Evolutionary conservation across 2,113 vertebrate species (phyloP).

Genomic region (Sterna hirundo): DNA sequence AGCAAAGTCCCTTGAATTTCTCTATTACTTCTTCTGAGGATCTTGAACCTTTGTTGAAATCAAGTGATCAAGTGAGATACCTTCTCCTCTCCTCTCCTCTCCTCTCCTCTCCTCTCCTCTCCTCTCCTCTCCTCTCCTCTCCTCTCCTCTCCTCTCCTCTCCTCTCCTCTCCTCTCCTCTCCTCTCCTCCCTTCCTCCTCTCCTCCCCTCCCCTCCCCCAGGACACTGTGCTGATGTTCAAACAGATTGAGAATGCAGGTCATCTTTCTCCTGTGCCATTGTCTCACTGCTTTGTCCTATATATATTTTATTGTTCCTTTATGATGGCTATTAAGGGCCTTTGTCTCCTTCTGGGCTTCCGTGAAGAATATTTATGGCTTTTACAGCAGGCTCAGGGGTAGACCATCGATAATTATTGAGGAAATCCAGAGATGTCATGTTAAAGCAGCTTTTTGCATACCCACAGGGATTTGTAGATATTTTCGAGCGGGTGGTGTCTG

Average conservation of each 20-base stretch:
- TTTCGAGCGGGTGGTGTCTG: not conserved
- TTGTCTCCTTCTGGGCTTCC: conserved; percentile 41
- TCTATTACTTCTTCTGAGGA: not conserved
- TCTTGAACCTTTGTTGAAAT: not conserved
- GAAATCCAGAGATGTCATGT: conserved; percentile 29
- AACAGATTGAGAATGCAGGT: conserved; percentile 20
- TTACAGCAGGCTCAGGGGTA: conserved; percentile 7
- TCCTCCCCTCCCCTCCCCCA: not conserved
- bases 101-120: not conserved
- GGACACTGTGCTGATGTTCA: not conserved
- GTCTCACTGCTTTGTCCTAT: conserved; percentile 41
- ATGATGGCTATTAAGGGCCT: conserved; percentile 43
- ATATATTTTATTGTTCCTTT: conserved; percentile 48
- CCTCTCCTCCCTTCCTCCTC: not conserved
- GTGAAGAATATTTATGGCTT: conserved; percentile 48
- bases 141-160: not conserved
- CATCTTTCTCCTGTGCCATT: conserved; percentile 37
- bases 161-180: not conserved
- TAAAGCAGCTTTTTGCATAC: conserved; percentile 35
- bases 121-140: not conserved
- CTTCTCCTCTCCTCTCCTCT: not conserved
- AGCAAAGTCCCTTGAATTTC: not conserved
- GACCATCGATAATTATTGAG: conserved; percentile 39
- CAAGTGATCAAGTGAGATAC: not conserved
- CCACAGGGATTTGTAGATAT: conserved; percentile 8